Base-by-base conservation (phyloP, 2,888 invertebrate genomes). In the Crioceris asparagi region DNA sequence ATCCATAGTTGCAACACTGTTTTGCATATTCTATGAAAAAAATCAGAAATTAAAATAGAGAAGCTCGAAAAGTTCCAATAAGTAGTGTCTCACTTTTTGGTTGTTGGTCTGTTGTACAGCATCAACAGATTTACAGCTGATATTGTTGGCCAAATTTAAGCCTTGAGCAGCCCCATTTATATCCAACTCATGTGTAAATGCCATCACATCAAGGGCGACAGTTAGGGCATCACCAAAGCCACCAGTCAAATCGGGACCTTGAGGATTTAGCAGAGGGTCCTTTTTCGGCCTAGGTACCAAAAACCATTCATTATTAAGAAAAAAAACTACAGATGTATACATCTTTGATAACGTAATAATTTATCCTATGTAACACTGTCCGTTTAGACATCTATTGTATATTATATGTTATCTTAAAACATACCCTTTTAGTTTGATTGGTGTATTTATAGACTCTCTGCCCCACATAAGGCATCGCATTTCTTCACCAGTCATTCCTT, bases 401-500 rank as follows among this genome's bases (percentile, higher is more conserved):
- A n/a, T n/a, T n/a, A n/a, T n/a, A n/a, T n/a, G n/a, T n/a, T 10
- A 21, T 21, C 15, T 4, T 5, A 8, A 32, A 36, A 31, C 29
- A 47, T 66, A 73, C 72, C 74, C 74, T 52, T 71, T 71, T 2
- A 72, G 69, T 65, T 84, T 83, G 10, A 85, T 77, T 0, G 90
- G 90, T 3, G 88, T 87, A 6, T 84, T 85, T 48, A 90, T 84
- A 1, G 87, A 87, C 19, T 84, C 84, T 17, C 88, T 71, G 10
- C 88, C 90, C 90, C 91, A 91, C 88, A 91, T 91, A 26, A 90
- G 69, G 30, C 83, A 72, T 4, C 88, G 70, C 64, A 91, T 70
- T 59, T 87, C 82, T 61, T 91, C 90, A 0, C 90, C 90, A 4
- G 83, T 85, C 70, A 90, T 79, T 19, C 83, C 82, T 35, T 85